These are phyloP conservation scores for Mamestra brassicae DNA, from an alignment of 2,888 invertebrate genomes.

Conservation along the genomic window DNA sequence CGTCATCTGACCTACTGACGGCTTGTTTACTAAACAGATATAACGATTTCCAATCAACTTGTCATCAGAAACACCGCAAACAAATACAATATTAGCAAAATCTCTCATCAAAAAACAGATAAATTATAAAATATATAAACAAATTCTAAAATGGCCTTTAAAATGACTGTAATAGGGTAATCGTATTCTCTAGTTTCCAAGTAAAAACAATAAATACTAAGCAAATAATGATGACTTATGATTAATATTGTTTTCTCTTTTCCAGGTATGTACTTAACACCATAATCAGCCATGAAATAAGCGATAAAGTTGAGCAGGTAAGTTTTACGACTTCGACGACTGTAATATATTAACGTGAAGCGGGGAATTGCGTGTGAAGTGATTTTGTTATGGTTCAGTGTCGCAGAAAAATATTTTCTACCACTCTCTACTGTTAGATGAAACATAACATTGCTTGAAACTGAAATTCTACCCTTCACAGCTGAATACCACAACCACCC, in stretches of 20 bases:
- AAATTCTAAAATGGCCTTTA: not conserved
- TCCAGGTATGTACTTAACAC: conserved; percentile 49
- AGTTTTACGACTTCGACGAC: conserved; percentile 34
- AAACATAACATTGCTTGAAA: not conserved
- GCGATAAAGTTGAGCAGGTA: conserved; percentile 42
- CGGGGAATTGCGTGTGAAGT: conserved; percentile 10
- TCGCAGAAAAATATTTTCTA: not conserved
- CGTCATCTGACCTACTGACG: not conserved
- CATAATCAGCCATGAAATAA: conserved; percentile 38
- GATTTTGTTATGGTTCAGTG: conserved; percentile 6
- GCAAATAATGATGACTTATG: not conserved
- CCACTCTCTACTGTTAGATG: not conserved
- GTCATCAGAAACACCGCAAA: not conserved
- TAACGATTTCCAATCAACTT: not conserved
- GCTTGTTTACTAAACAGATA: not conserved
- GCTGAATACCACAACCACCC: not conserved
- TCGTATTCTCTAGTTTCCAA: not conserved
- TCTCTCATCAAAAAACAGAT: not conserved
- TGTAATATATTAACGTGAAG: conserved; percentile 17
- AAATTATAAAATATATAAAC: not conserved
- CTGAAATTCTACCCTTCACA: not conserved
- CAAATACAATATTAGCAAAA: not conserved
- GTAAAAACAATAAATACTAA: conserved; percentile 3
- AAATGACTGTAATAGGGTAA: not conserved
- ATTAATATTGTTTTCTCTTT: conserved; percentile 37